Conservation (phyloP, 1,140 invertebrate genomes). For the Sycobia sp. region DNA sequence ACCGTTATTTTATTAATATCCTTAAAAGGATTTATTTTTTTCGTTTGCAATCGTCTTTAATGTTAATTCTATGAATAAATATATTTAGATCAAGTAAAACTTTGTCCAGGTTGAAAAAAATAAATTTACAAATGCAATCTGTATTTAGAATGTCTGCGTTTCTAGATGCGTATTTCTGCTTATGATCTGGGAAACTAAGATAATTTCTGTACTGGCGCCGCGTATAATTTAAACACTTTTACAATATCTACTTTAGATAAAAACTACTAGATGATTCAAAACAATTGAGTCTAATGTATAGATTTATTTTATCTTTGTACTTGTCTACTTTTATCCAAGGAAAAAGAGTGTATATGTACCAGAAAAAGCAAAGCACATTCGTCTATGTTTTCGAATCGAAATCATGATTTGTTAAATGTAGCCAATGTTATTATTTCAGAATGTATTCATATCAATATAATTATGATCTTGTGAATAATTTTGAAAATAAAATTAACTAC, state of each 20-base stretch:
- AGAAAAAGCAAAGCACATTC: constrained; percentile 28
- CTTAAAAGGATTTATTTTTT: constrained; percentile 22
- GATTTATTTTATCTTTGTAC: constrained; percentile 46
- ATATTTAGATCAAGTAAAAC: constrained; percentile 31
- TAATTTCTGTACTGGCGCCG: constrained; percentile 39
- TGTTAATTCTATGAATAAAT: constrained; percentile 32
- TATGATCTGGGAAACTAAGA: constrained; percentile 31
- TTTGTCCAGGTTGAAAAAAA: constrained; percentile 29
- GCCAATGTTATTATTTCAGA: constrained; percentile 37
- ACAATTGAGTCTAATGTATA: constrained; percentile 44
- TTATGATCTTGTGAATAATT: constrained; percentile 39
- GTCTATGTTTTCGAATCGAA: constrained; percentile 35
- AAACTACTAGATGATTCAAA: constrained; percentile 29
- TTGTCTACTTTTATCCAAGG: constrained; percentile 47
- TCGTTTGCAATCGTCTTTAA: constrained; percentile 32
- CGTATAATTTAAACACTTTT: constrained; percentile 46
- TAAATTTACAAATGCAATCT: constrained; percentile 35
- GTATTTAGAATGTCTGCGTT: constrained; percentile 34
- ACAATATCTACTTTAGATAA: constrained; percentile 43
- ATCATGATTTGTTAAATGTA: constrained; percentile 37
- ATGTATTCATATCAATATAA: constrained; percentile 37
- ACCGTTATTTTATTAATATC: constrained; percentile 22
- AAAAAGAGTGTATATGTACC: constrained; percentile 37
- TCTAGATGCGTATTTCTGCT: constrained; percentile 25
- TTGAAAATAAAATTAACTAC: constrained; percentile 37